Conservation (phyloP, 2,113 vertebrate genomes). For the Genyomyrus donnyi region DNA sequence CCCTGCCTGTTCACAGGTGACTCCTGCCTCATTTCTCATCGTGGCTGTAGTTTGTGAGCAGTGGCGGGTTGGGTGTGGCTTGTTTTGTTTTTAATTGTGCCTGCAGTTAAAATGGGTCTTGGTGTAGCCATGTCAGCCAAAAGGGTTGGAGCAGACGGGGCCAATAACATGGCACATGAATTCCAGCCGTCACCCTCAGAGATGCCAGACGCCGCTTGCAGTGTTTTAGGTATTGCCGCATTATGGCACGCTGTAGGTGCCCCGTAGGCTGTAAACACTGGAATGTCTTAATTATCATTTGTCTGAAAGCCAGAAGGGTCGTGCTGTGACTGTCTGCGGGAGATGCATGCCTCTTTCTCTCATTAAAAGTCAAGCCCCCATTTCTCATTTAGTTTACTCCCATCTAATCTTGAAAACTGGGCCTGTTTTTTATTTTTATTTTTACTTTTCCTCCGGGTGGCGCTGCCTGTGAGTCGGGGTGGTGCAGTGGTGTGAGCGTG, state of each 20-base stretch:
- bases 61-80: neutral
- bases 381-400: neutral
- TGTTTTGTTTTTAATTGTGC: neutral
- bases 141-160: neutral
- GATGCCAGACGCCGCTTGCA: neutral
- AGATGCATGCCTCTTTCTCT: neutral
- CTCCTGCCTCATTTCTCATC: neutral
- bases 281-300: slow-evolving; percentile 7
- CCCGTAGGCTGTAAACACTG: neutral
- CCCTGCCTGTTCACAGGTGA: neutral
- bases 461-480: neutral
- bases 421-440: neutral
- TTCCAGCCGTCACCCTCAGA: neutral
- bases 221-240: neutral
- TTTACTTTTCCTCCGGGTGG: neutral
- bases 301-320: neutral
- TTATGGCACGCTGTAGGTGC: neutral
- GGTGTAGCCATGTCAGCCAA: neutral
- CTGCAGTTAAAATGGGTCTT: neutral
- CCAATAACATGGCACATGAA: neutral
- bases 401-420: neutral
- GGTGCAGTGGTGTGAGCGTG: neutral
- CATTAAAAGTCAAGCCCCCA: neutral
- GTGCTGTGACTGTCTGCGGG: neutral
- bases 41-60: neutral